Conservation (phyloP, 2,113 vertebrate genomes). For the Sisor rabdophorus region DNA sequence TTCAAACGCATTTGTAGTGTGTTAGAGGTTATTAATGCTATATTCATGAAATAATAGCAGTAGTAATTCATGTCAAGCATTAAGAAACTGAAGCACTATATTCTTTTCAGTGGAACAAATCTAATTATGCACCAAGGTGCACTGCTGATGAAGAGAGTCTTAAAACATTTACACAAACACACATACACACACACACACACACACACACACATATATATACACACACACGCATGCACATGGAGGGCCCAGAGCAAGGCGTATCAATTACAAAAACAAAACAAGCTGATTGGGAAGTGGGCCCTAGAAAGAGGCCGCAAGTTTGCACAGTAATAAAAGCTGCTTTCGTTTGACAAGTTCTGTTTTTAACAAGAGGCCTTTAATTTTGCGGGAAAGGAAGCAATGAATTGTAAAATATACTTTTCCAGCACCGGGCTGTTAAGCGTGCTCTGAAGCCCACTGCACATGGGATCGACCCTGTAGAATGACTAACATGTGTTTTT, state of each 20-base stretch:
- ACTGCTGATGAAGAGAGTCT: slow-evolving; percentile 6
- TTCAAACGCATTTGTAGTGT: background rate
- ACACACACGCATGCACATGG: slow-evolving; percentile 2
- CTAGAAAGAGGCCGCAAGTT: slow-evolving; percentile 44
- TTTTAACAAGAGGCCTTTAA: slow-evolving; percentile 60
- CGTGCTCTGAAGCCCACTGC: slow-evolving; percentile 34
- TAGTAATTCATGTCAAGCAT: background rate
- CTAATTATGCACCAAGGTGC: slow-evolving; percentile 35
- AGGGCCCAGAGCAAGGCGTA: slow-evolving; percentile 22
- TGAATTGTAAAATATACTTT: slow-evolving; percentile 58
- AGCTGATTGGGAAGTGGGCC: slow-evolving; percentile 33
- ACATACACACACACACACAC: background rate
- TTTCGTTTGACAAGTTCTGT: slow-evolving; percentile 48
- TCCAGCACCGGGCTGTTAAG: slow-evolving; percentile 49
- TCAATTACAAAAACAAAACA: slow-evolving; percentile 46
- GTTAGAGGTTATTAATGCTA: background rate
- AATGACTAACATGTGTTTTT: slow-evolving; percentile 53
- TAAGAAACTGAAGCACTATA: slow-evolving; percentile 6
- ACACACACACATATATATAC: slow-evolving; percentile 19
- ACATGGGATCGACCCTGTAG: slow-evolving; percentile 35
- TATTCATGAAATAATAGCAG: background rate
- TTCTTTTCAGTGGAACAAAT: slow-evolving; percentile 27
- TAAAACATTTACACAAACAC: slow-evolving; percentile 27
- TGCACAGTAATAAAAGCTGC: slow-evolving; percentile 54
- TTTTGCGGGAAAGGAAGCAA: slow-evolving; percentile 56